phyloP scores from a whole-genome alignment of 2,797 vertebrate species.

The Heteromormyrus szaboi region DNA sequence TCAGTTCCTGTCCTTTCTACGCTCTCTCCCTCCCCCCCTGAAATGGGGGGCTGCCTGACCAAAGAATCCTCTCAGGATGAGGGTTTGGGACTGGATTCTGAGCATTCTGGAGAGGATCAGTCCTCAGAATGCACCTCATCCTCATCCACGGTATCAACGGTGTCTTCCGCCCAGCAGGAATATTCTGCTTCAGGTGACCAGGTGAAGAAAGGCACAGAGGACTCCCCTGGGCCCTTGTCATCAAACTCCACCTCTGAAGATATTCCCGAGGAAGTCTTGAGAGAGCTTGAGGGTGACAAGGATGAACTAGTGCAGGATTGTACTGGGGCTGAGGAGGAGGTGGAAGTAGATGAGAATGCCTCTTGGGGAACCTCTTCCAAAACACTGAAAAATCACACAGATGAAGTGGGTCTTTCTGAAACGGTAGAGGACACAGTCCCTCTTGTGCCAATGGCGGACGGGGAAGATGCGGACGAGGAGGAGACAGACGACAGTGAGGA shows the following conservation, averaged over 20 bases:
- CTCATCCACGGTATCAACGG: constrained; percentile 43
- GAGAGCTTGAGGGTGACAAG: constrained; percentile 38
- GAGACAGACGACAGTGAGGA: constrained; percentile 87
- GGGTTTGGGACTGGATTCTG: constrained; percentile 61
- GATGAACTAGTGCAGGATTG: constrained; percentile 52
- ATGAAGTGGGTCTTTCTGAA: not conserved
- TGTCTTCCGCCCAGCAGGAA: constrained; percentile 46
- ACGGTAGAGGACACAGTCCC: constrained; percentile 43
- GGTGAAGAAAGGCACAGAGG: constrained; percentile 38
- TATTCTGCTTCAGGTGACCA: constrained; percentile 44
- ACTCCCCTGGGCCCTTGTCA: constrained; percentile 46
- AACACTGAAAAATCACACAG: constrained; percentile 28
- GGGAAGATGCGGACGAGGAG: constrained; percentile 70
- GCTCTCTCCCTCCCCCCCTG: constrained; percentile 64
- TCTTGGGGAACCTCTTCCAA: constrained; percentile 39
- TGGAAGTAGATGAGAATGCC: constrained; percentile 47
- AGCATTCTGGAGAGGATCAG: constrained; percentile 60
- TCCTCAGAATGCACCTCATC: constrained; percentile 51
- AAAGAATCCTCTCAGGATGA: constrained; percentile 67
- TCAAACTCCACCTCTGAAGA: constrained; percentile 47
- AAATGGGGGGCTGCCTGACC: constrained; percentile 71
- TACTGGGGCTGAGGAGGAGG: constrained; percentile 54
- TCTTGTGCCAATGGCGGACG: constrained; percentile 63
- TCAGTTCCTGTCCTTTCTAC: constrained; percentile 55
- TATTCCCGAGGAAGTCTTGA: constrained; percentile 22